Conservation (phyloP, 1,140 invertebrate genomes). For the Micrasema minimum region DNA sequence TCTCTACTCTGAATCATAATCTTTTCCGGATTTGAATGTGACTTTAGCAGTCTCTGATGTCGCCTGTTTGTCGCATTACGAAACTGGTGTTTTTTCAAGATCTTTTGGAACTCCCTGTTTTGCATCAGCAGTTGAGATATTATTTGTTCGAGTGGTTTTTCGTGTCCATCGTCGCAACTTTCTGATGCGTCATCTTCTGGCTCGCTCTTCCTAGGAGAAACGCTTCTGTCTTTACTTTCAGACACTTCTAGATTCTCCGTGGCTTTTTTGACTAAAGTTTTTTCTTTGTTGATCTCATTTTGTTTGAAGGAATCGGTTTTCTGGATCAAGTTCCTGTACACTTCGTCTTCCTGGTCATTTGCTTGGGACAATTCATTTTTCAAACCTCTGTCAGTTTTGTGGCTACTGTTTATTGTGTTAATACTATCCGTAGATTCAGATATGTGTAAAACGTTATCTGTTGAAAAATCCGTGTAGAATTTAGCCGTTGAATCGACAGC, state of each 20-base stretch:
- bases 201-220: conserved; percentile 17
- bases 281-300: conserved; percentile 65
- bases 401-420: conserved; percentile 56
- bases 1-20: conserved; percentile 59
- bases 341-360: conserved; percentile 66
- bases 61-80: conserved; percentile 68
- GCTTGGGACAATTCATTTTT: too few species aligned
- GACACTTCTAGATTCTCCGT: not conserved
- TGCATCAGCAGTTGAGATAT: conserved; percentile 86
- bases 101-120: conserved; percentile 83
- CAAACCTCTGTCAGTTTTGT: conserved; percentile 54
- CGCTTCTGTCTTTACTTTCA: conserved; percentile 1
- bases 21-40: conserved; percentile 65
- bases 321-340: conserved; percentile 64
- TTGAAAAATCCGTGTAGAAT: conserved; percentile 71
- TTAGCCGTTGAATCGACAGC: conserved; percentile 68
- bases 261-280: conserved; percentile 55
- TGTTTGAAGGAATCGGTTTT: conserved; percentile 68
- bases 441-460: conserved; percentile 70
- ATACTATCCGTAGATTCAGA: conserved; percentile 73
- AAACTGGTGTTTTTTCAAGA: conserved; percentile 76
- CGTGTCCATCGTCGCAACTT: conserved; percentile 58
- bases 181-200: conserved; percentile 57
- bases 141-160: conserved; percentile 79
- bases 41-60: conserved; percentile 68